phyloP scores from a whole-genome alignment of 2,888 invertebrate species.

The Acrocyrtus sp. region DNA sequence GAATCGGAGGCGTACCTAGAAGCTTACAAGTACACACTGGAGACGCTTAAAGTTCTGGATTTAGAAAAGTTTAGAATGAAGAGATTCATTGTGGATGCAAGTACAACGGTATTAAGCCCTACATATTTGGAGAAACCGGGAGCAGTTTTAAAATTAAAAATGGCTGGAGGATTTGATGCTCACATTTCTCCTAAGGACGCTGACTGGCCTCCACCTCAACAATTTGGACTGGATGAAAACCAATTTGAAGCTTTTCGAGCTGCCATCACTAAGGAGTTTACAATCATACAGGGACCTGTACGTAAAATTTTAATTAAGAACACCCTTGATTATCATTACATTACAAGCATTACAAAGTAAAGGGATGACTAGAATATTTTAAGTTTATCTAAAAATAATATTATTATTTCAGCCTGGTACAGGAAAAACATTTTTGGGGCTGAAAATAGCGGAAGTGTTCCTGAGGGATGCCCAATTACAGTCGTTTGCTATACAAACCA shows the following conservation, averaged over 20 bases:
- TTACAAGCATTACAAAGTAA: no score
- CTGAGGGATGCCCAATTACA: slow-evolving; percentile 72
- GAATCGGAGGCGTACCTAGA: slow-evolving; percentile 85
- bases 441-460: slow-evolving; percentile 67
- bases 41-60: slow-evolving; percentile 11
- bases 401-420: slow-evolving; percentile 67
- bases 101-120: slow-evolving; percentile 65
- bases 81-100: slow-evolving; percentile 74
- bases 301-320: no score
- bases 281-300: slow-evolving; percentile 8
- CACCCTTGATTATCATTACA: no score
- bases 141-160: slow-evolving; percentile 22
- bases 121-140: slow-evolving; percentile 65
- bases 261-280: background rate
- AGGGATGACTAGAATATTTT: no score
- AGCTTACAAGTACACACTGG: slow-evolving; percentile 74
- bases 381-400: background rate
- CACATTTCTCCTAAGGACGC: slow-evolving; percentile 41
- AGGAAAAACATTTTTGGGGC: slow-evolving; percentile 69
- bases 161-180: slow-evolving; percentile 17
- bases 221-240: slow-evolving; percentile 64
- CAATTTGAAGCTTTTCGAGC: background rate
- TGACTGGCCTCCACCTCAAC: slow-evolving; percentile 69
- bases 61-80: slow-evolving; percentile 74
- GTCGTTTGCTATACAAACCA: slow-evolving; percentile 72